Percentiles rank a stretch among this genome's conserved stretches.
These are phyloP conservation scores for Gracilinanus agilis DNA, from an alignment of 2,113 vertebrate species.

Conservation along the genomic window DNA sequence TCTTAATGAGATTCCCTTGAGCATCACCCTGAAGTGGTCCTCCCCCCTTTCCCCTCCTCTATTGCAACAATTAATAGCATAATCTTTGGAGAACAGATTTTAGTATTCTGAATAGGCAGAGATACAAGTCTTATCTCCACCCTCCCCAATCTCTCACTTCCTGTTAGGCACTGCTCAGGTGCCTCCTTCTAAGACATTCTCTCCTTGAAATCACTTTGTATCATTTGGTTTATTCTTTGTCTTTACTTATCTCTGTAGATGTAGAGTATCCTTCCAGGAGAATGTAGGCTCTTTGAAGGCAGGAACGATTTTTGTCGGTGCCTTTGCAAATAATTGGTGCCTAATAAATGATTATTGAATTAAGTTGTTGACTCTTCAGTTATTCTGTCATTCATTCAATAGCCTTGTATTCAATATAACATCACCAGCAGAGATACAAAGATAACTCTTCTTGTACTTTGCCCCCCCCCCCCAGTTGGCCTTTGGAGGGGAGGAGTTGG, in stretches of 20 bases:
- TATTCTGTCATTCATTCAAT: neutral
- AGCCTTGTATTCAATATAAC: neutral
- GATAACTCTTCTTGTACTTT: neutral
- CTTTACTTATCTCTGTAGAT: neutral
- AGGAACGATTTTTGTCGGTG: neutral
- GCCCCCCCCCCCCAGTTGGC: too few species aligned
- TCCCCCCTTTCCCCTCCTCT: neutral
- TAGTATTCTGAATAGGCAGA: conserved; percentile 22
- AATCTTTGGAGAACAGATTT: neutral
- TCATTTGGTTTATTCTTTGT: neutral
- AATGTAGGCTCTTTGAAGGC: neutral
- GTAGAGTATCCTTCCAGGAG: neutral
- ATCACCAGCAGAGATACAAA: neutral
- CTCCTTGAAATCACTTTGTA: neutral
- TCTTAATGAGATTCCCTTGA: neutral
- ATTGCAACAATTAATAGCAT: neutral
- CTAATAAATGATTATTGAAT: neutral
- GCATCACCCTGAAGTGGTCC: neutral
- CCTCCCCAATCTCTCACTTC: conserved; percentile 56
- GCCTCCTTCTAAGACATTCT: neutral
- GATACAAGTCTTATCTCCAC: conserved; percentile 7
- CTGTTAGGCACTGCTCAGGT: neutral
- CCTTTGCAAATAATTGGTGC: neutral
- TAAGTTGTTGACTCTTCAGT: neutral
- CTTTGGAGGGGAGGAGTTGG: neutral